Percentiles rank a stretch among this genome's conserved stretches.
Evolutionary conservation across 2,113 vertebrate species (phyloP).

Genomic region (Chloropsis cyanopogon): DNA sequence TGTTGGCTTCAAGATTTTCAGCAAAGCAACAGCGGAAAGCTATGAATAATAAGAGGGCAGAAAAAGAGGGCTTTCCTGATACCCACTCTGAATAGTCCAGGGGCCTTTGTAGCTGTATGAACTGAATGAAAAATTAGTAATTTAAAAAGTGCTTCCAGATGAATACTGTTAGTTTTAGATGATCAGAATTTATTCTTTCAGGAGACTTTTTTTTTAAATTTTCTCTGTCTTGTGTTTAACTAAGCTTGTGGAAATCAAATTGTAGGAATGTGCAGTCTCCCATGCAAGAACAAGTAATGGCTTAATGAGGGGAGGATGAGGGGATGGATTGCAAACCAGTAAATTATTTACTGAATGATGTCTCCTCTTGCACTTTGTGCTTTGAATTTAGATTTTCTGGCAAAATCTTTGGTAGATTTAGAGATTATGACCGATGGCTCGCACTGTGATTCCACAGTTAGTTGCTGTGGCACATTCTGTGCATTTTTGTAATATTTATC

Average conservation of each 20-base stretch:
- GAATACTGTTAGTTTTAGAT: neutral
- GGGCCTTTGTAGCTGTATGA: neutral
- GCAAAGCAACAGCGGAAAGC: neutral
- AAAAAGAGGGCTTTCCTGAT: neutral
- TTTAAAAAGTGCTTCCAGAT: neutral
- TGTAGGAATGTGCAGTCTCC: neutral
- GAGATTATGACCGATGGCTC: neutral
- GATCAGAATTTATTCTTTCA: neutral
- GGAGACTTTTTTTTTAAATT: neutral
- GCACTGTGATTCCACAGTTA: neutral
- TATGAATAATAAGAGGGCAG: neutral
- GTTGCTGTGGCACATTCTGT: fast-evolving
- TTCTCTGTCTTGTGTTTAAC: neutral
- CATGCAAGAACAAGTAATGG: neutral
- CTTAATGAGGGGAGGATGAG: neutral
- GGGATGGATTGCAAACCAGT: neutral
- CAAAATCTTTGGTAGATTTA: neutral
- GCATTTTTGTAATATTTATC: neutral
- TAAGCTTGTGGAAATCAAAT: neutral
- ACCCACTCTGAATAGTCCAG: neutral
- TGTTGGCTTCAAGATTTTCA: neutral
- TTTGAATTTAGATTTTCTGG: neutral
- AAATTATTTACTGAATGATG: neutral
- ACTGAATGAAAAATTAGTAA: neutral
- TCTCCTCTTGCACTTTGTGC: neutral